Conservation (phyloP, 2,797 vertebrate genomes). For the Microctenopoma stevenorrisi region DNA sequence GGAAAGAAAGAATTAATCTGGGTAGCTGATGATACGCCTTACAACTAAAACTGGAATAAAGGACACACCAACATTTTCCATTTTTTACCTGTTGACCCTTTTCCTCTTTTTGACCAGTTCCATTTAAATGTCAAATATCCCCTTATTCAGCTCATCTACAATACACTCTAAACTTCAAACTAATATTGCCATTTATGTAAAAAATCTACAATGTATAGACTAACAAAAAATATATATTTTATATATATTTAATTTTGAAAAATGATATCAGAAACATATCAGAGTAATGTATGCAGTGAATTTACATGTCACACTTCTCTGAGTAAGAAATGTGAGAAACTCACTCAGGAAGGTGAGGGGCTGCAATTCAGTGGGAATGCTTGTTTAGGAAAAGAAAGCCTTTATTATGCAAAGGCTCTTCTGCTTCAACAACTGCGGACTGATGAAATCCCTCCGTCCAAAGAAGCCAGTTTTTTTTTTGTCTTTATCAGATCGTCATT, state of each 20-base stretch:
- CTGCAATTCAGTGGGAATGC: conserved; percentile 80
- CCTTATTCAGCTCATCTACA: conserved; percentile 82
- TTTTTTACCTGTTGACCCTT: conserved; percentile 59
- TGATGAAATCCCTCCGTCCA: conserved; percentile 59
- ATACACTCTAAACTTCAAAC: conserved; percentile 88
- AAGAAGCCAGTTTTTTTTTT: conserved; percentile 53
- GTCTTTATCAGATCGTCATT: conserved; percentile 64
- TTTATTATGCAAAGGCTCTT: conserved; percentile 66
- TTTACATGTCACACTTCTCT: conserved; percentile 78
- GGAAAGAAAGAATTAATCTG: conserved; percentile 73
- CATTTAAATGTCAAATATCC: conserved; percentile 79
- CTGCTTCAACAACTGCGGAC: conserved; percentile 63
- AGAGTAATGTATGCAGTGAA: conserved; percentile 84
- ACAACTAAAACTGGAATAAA: conserved; percentile 75
- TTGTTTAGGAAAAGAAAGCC: conserved; percentile 77
- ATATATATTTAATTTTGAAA: conserved; percentile 88
- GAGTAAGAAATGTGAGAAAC: conserved; percentile 66
- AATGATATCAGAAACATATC: conserved; percentile 79
- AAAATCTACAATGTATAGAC: conserved; percentile 92
- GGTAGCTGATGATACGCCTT: conserved; percentile 69
- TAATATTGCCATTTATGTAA: conserved; percentile 88
- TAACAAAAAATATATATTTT: conserved; percentile 90
- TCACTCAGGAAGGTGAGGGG: conserved; percentile 72
- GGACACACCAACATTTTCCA: conserved; percentile 65
- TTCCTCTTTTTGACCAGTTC: conserved; percentile 68